A percentile compares a stretch with the other conserved stretches of the same genome.
These are phyloP conservation scores for Pseudomyrmex pallidus DNA, from an alignment of 1,140 invertebrate genomes.

Conservation along the genomic window DNA sequence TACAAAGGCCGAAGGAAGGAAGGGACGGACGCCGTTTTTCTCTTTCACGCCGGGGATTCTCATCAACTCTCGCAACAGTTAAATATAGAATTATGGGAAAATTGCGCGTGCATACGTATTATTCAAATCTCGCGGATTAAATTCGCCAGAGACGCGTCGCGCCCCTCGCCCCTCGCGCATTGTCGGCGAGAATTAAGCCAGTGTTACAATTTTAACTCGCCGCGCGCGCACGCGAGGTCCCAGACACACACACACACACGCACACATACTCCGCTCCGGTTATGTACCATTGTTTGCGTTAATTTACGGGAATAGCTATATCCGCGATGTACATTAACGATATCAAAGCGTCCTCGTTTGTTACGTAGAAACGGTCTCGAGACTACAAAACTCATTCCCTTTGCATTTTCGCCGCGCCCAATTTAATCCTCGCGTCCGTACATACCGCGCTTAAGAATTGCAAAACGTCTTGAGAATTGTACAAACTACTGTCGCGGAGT, in stretches of 20 bases:
- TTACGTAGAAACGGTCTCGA: conserved; percentile 34
- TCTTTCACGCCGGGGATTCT: neutral
- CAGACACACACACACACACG: conserved; percentile 1
- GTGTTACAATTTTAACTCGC: conserved; percentile 63
- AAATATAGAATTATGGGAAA: conserved; percentile 56
- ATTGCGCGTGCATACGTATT: conserved; percentile 52
- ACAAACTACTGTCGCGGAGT: no score
- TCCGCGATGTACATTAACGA: conserved; percentile 59
- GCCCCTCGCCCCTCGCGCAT: conserved; percentile 19
- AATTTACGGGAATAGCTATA: conserved; percentile 49
- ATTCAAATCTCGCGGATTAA: conserved; percentile 64
- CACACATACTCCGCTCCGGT: conserved; percentile 1
- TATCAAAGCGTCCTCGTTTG: conserved; percentile 53
- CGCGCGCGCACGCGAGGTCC: neutral
- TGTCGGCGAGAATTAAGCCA: conserved; percentile 55
- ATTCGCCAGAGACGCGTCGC: conserved; percentile 37
- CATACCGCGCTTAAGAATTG: neutral
- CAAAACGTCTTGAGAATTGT: conserved; percentile 3
- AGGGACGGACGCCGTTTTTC: conserved; percentile 3
- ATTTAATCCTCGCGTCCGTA: conserved; percentile 52
- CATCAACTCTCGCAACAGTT: conserved; percentile 35
- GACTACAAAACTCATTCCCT: conserved; percentile 17
- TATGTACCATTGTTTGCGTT: conserved; percentile 65
- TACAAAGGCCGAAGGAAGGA: neutral
- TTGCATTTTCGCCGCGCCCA: conserved; percentile 5